Evolutionary conservation across 2,888 invertebrate genomes (phyloP).

Genomic region (Calameuta idolon): DNA sequence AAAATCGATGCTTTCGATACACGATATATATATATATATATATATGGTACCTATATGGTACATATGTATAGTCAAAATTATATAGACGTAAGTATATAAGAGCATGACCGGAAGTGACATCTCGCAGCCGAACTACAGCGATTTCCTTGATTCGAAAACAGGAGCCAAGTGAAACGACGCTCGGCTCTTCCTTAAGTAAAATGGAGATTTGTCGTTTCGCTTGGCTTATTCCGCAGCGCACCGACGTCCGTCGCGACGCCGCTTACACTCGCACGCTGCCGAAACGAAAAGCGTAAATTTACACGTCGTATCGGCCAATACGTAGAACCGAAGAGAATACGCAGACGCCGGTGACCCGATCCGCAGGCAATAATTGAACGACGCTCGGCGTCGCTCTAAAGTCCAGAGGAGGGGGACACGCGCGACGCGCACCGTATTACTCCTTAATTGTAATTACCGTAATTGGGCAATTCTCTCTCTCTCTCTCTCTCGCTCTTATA

Average conservation of each 20-base stretch:
- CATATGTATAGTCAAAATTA: too few relatives aligned
- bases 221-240: conserved; percentile 33
- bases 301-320: conserved; percentile 5
- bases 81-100: too few relatives aligned
- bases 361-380: conserved; percentile 32
- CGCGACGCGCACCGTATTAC: conserved; percentile 20
- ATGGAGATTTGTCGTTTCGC: conserved; percentile 29
- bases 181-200: neutral
- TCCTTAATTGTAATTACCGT: conserved; percentile 38
- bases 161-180: neutral
- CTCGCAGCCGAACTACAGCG: too few relatives aligned
- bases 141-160: too few relatives aligned
- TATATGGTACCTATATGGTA: too few relatives aligned
- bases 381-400: conserved; percentile 7
- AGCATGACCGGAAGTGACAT: too few relatives aligned
- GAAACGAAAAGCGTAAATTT: conserved; percentile 41
- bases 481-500: neutral
- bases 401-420: conserved; percentile 12
- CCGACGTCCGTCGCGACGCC: conserved; percentile 54
- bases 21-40: too few relatives aligned
- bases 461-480: conserved; percentile 26
- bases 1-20: too few relatives aligned
- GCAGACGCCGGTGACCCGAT: too few relatives aligned
- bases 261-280: conserved; percentile 37
- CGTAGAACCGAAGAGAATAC: too few relatives aligned